Conservation (phyloP, 2,888 invertebrate genomes). For the Xestobium rufovillosum region DNA sequence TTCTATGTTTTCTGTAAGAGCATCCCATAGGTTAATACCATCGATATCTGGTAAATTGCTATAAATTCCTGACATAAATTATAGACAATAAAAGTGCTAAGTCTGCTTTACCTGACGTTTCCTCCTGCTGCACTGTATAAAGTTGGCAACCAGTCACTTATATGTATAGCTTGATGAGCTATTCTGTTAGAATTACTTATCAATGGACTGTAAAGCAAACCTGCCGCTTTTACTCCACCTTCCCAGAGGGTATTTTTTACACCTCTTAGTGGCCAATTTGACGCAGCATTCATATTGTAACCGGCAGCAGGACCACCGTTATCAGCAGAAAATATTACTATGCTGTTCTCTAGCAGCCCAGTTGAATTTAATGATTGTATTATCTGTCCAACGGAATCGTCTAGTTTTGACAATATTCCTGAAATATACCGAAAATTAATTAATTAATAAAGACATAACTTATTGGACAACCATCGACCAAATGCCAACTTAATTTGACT, state of each 20-base stretch:
- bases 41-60: slow-evolving; percentile 49
- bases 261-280: slow-evolving; percentile 75
- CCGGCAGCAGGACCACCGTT: slow-evolving; percentile 83
- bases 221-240: slow-evolving; percentile 81
- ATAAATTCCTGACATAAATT: too few relatives aligned
- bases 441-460: too few relatives aligned
- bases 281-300: slow-evolving; percentile 78
- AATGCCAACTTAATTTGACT: too few relatives aligned
- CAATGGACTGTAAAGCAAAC: slow-evolving; percentile 70
- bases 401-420: slow-evolving; percentile 77
- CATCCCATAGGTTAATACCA: slow-evolving; percentile 69
- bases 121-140: slow-evolving; percentile 64
- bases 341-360: slow-evolving; percentile 67
- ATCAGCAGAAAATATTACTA: slow-evolving; percentile 86
- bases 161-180: slow-evolving; percentile 65
- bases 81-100: too few relatives aligned
- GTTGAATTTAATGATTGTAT: slow-evolving; percentile 57
- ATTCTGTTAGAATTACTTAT: slow-evolving; percentile 52
- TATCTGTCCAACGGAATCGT: slow-evolving; percentile 80
- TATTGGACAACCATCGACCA: too few relatives aligned
- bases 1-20: slow-evolving; percentile 52
- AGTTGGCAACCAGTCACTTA: slow-evolving; percentile 87
- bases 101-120: slow-evolving; percentile 42
- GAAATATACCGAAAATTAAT: too few relatives aligned
- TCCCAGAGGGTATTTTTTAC: slow-evolving; percentile 93